These are phyloP conservation scores for Montipora cactus DNA, from an alignment of 64 coral and sea anemone species.

Conservation along the genomic window DNA sequence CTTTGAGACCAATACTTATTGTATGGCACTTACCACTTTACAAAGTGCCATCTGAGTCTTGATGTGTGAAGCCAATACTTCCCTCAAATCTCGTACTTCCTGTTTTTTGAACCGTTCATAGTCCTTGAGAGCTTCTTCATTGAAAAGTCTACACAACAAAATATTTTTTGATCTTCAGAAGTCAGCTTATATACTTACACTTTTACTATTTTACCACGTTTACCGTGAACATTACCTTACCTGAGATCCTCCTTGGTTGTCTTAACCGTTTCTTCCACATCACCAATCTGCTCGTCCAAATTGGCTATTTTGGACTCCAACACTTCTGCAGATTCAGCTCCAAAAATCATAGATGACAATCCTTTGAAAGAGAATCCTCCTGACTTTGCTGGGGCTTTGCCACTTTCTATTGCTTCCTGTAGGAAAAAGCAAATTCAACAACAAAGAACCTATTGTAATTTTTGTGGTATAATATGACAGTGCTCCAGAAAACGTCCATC, in stretches of 20 bases:
- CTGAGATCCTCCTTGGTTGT: constrained; percentile 87
- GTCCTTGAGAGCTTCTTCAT: constrained; percentile 79
- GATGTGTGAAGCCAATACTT: constrained; percentile 85
- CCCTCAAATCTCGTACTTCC: constrained; percentile 88
- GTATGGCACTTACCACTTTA: constrained; percentile 79
- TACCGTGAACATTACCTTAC: neutral
- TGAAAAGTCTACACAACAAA: constrained; percentile 72
- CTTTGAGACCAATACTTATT: no score
- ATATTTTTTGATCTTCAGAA: neutral
- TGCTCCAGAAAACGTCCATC: no score
- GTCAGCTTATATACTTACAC: no score
- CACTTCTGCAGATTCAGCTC: constrained; percentile 85
- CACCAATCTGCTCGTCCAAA: constrained; percentile 95
- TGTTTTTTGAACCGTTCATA: constrained; percentile 96
- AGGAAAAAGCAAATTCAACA: neutral
- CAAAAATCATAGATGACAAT: constrained; percentile 96
- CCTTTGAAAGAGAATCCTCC: constrained; percentile 89
- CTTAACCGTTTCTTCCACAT: constrained; percentile 88
- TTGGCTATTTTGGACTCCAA: constrained; percentile 65
- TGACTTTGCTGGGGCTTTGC: constrained; percentile 70
- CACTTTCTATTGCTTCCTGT: constrained; percentile 82
- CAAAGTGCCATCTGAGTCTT: constrained; percentile 92
- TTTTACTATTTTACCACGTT: no score
- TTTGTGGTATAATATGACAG: no score
- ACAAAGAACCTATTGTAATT: no score